Conservation (phyloP, 2,797 vertebrate genomes). For the Phataginus tetradactyla region DNA sequence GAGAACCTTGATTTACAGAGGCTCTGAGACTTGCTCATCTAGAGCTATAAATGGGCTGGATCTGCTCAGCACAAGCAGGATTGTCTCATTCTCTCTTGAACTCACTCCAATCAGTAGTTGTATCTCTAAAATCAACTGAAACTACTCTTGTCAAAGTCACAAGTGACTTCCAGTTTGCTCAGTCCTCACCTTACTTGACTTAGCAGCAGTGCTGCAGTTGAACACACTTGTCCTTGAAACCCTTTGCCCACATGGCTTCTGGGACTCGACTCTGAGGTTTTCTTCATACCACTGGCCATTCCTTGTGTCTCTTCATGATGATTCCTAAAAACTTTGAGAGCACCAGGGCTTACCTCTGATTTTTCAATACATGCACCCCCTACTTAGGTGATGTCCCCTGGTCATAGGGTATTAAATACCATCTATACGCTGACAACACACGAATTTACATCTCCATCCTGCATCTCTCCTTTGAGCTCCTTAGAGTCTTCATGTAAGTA, state of each 20-base stretch:
- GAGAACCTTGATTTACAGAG: neutral
- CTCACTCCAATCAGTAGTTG: neutral
- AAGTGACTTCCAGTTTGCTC: neutral
- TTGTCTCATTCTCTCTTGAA: neutral
- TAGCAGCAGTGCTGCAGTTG: neutral
- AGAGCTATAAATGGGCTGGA: neutral
- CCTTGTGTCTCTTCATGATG: neutral
- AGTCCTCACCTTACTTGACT: neutral
- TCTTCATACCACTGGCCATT: neutral
- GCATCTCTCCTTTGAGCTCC: neutral
- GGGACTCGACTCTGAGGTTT: neutral
- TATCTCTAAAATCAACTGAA: neutral
- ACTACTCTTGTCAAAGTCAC: neutral
- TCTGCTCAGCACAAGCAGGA: neutral
- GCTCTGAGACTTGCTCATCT: neutral
- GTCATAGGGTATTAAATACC: neutral
- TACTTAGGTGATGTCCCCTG: neutral
- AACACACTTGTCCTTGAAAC: neutral
- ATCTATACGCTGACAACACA: neutral
- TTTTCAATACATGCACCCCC: neutral
- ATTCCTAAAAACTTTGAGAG: neutral
- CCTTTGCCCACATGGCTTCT: neutral
- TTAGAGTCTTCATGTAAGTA: neutral
- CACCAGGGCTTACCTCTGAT: neutral
- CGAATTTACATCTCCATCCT: neutral